Base-by-base conservation (phyloP, 2,888 invertebrate species). In the Drosophila nr. fundita region DNA sequence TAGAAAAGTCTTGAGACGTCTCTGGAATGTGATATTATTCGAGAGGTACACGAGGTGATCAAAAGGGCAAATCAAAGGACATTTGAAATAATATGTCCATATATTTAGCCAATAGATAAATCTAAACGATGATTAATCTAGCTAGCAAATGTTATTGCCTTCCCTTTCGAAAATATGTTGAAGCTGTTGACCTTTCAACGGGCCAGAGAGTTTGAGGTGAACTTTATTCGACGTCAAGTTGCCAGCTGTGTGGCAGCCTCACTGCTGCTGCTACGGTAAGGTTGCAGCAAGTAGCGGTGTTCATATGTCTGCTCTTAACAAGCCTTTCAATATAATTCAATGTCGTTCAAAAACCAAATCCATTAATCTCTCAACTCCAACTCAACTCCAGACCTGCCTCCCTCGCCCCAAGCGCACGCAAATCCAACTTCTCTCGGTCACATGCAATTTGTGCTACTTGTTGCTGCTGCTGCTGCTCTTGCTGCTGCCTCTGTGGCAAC, bases 401-500 rank as follows among this genome's bases (percentile, higher is more conserved):
- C n/a, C 32, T n/a, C 34, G 36, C 32, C 48, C 53, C 58, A 50
- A 50, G 29, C 75, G 59, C 59, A 61, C 65, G 57, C 34, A 48
- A 62, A 42, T n/a, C 27, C 34, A 40, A 42, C 42, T 61, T 59
- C 61, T 65, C 36, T 50, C 63, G 72, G 70, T 62, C 74, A 77
- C 82, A 82, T 83, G 79, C 83, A 82, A 78, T 75, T 78, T 76
- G 68, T 76, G 90, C 90, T 90, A 91, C 90, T 91, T 91, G 89
- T 91, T 91, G 68, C 75, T 78, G 59, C 53, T 40, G 53, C 53
- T 62, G 66, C n/a, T 66, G 36, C 53, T 42, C 34, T 11, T 38
- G 70, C 21, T 34, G 40, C 7, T 62, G 53, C 45, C 45, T 34
- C 53, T 65, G 59, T 66, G 54, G 58, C 62, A 83, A 58, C 65